phyloP scores from a whole-genome alignment of 2,888 invertebrate genomes.

The Tyria jacobaeae region DNA sequence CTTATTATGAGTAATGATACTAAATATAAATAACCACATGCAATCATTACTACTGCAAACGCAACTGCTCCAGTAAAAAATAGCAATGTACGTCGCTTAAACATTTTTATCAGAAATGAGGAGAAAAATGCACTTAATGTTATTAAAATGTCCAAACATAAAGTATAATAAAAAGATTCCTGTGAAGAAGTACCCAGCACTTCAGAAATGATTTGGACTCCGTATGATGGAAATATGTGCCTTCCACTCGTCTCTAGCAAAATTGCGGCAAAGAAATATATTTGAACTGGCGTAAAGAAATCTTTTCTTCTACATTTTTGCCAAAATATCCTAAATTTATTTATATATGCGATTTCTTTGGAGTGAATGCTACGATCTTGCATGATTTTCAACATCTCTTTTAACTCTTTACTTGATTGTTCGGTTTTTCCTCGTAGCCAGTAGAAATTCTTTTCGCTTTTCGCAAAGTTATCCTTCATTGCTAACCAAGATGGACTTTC shows the following conservation, averaged over 20 bases:
- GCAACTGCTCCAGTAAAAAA: conserved; percentile 53
- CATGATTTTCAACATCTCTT: conserved; percentile 53
- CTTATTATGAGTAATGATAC: conserved; percentile 36
- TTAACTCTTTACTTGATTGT: conserved; percentile 49
- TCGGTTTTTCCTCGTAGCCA: conserved; percentile 79
- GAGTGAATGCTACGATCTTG: conserved; percentile 35
- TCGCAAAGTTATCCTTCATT: conserved; percentile 65
- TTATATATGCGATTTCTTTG: background rate
- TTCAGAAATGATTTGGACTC: conserved; percentile 53
- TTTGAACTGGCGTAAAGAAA: conserved; percentile 45
- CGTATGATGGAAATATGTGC: conserved; percentile 58
- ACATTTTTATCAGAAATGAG: conserved; percentile 37
- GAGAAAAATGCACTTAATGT: conserved; percentile 44
- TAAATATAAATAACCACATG: conserved; percentile 47
- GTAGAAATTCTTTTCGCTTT: conserved; percentile 80
- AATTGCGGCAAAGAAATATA: conserved; percentile 42
- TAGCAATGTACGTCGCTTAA: conserved; percentile 54
- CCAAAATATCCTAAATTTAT: no score
- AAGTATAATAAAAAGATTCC: conserved; percentile 48
- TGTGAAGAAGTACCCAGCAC: conserved; percentile 34
- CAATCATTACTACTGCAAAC: conserved; percentile 36
- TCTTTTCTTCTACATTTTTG: conserved; percentile 32
- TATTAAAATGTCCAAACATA: conserved; percentile 54
- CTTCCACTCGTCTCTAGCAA: conserved; percentile 54
- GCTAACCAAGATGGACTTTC: conserved; percentile 89